phyloP scores from a whole-genome alignment of 2,113 vertebrate species.

The Mobula birostris region DNA sequence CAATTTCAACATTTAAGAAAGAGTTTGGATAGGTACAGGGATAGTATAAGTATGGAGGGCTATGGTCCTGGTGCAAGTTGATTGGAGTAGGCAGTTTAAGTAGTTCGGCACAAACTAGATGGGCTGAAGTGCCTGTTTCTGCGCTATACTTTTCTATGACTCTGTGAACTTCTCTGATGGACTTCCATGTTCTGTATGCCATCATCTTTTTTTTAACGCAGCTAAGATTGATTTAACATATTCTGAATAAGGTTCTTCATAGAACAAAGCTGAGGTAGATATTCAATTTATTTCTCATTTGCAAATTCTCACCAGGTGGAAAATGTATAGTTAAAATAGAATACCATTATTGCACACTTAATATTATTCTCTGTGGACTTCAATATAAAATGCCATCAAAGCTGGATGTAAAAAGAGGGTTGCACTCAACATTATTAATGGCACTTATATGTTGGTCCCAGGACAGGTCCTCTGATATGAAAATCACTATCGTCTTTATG shows the following conservation, averaged over 20 bases:
- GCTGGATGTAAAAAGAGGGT: background rate
- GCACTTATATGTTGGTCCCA: too few species aligned
- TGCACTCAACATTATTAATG: background rate
- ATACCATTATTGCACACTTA: background rate
- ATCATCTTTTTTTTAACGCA: background rate
- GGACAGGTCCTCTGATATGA: too few species aligned
- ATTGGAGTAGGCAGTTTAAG: too few species aligned
- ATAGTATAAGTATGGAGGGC: too few species aligned
- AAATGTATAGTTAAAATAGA: background rate
- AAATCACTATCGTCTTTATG: too few species aligned
- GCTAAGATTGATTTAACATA: background rate
- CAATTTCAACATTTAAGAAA: too few species aligned
- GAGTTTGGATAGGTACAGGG: too few species aligned
- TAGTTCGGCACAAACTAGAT: too few species aligned
- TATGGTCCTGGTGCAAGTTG: too few species aligned
- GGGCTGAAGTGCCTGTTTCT: too few species aligned
- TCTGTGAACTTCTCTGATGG: background rate
- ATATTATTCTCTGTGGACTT: background rate
- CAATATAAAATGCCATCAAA: background rate
- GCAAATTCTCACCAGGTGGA: background rate
- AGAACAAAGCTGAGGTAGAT: background rate
- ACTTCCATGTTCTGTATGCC: background rate
- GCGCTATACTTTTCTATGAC: too few species aligned
- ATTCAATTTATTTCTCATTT: background rate
- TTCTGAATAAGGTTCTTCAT: background rate